Base-by-base conservation (phyloP, 2,888 invertebrate species). In the Automeris io region DNA sequence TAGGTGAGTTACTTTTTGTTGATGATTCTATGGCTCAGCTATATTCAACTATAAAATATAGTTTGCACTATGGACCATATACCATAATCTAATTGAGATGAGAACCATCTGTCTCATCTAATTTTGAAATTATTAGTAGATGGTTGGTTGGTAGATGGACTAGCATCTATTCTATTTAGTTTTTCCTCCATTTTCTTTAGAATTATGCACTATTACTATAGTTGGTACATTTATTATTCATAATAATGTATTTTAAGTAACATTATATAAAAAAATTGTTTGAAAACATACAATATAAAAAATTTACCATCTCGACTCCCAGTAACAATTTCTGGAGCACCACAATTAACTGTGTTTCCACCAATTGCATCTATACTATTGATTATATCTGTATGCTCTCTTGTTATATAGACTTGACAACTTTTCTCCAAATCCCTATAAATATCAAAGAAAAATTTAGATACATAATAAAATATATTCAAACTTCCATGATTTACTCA, bases 321-420 rank as follows among this genome's bases (percentile, higher is more conserved):
- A 3, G 98, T 98, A 0, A 93, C 96, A 56, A 98, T 91, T 89
- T 98, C 98, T 5, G 98, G 97, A 2, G 98, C 96, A 9, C 98
- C 98, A 71, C 93, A 95, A 36, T 95, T 94, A 2, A 91, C 71
- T 36, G 89, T 91, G 23, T 89, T 90, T 0, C 98, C 98, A 2
- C 95, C 97, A 50, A 97, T 91, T 0, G 94, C 97, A 86, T 98
- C 98, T 41, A 98, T 94, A 6, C 92, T 86, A 75, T 98, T 98
- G 38, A 98, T 95, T 18, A 97, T 95, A 51, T 93, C 92, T 12
- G 88, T 90, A 63, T 98, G 98, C 8, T 91, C 90, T 45, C 90
- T 89, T 0, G 91, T 93, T 45, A 93, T 92, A 64, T 95, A 98
- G 1, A 95, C 81, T 11, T 95, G 93, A 33, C 89, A 70, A 18